Conservation (phyloP, 2,888 invertebrate species). For the Phaonia tiefii region DNA sequence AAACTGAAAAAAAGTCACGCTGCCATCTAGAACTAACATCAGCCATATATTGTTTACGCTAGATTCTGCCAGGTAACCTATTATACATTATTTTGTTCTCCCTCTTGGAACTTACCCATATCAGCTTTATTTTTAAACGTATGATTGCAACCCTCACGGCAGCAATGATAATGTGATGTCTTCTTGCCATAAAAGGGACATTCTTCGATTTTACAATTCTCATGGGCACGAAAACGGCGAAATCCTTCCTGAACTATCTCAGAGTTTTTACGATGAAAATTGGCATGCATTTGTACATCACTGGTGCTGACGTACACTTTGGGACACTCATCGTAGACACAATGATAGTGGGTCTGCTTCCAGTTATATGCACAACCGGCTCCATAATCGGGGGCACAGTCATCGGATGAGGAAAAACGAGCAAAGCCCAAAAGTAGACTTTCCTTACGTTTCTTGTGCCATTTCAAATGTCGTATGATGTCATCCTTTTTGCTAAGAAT, state of each 20-base stretch:
- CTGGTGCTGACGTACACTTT: conserved; percentile 99
- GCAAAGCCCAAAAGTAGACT: conserved; percentile 92
- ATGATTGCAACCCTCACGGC: conserved; percentile 93
- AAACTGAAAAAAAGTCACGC: too few relatives aligned
- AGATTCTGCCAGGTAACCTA: too few relatives aligned
- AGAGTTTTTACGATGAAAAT: conserved; percentile 98
- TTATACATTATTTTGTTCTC: too few relatives aligned
- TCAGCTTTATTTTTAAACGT: conserved; percentile 99
- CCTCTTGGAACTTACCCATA: conserved; percentile 98
- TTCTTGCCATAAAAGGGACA: conserved; percentile 96
- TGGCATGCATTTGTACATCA: conserved; percentile 99
- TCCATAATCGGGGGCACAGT: conserved; percentile 92
- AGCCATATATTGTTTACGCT: too few relatives aligned
- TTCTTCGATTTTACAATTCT: conserved; percentile 94
- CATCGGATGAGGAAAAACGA: conserved; percentile 96
- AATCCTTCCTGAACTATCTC: conserved; percentile 99
- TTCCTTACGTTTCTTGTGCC: conserved; percentile 99
- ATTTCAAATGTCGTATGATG: conserved; percentile 99
- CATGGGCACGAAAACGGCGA: conserved; percentile 96
- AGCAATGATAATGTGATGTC: conserved; percentile 98
- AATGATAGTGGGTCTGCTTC: conserved; percentile 88
- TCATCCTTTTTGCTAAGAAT: conserved; percentile 99
- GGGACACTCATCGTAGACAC: conserved; percentile 95
- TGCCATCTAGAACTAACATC: too few relatives aligned
- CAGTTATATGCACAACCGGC: conserved; percentile 91